Conservation (phyloP, 2,797 vertebrate genomes). For the Moxostoma hubbsi region DNA sequence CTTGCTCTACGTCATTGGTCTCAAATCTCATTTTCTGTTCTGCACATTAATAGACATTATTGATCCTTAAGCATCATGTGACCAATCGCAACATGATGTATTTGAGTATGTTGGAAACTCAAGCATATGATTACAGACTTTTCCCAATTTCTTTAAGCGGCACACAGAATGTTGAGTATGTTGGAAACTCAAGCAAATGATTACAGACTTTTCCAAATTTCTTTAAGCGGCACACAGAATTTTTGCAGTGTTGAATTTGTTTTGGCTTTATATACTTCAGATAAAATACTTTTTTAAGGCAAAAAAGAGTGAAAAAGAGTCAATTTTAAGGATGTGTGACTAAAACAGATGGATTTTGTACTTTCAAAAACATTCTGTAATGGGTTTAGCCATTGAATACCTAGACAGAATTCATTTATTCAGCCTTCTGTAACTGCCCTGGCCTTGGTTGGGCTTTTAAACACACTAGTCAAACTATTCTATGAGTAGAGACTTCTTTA, state of each 20-base stretch:
- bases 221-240: background rate
- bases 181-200: too few relatives aligned
- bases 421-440: slow-evolving; percentile 13
- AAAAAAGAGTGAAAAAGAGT: background rate
- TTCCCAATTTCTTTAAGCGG: too few relatives aligned
- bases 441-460: slow-evolving; percentile 11
- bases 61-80: too few relatives aligned
- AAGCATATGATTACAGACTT: too few relatives aligned
- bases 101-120: too few relatives aligned
- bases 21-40: too few relatives aligned
- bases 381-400: slow-evolving; percentile 29
- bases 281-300: slow-evolving; percentile 12
- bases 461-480: background rate
- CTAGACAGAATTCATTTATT: slow-evolving; percentile 16
- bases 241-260: background rate
- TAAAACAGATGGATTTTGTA: slow-evolving; percentile 8
- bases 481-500: background rate
- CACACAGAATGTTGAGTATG: background rate
- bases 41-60: too few relatives aligned
- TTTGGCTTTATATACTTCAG: background rate
- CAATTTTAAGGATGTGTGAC: slow-evolving; percentile 21
- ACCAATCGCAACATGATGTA: too few relatives aligned
- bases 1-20: too few relatives aligned
- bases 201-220: too few relatives aligned
- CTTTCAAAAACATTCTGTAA: background rate